These are phyloP conservation scores for Oscheius myriophilus DNA, from an alignment of 2,888 invertebrate genomes.

Conservation along the genomic window DNA sequence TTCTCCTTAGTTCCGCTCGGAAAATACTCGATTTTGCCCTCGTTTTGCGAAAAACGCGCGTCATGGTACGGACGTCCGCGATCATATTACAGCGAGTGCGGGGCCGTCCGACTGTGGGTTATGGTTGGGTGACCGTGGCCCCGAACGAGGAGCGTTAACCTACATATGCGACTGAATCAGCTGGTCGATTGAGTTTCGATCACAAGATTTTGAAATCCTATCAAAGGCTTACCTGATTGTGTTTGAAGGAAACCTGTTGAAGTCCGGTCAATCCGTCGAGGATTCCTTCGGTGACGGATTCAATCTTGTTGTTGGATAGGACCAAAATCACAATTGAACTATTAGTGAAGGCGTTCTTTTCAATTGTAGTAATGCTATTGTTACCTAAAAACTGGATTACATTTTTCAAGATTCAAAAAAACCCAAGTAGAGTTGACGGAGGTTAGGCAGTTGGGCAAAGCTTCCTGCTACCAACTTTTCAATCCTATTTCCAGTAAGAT, in stretches of 20 bases:
- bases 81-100: constrained; percentile 24
- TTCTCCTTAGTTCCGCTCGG: neutral
- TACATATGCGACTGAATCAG: constrained; percentile 20
- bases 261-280: constrained; percentile 59
- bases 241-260: constrained; percentile 69
- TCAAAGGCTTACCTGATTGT: constrained; percentile 61
- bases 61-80: constrained; percentile 12
- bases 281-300: constrained; percentile 52
- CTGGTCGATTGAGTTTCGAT: constrained; percentile 16
- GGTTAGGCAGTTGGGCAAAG: constrained; percentile 57
- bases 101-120: constrained; percentile 17
- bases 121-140: constrained; percentile 27
- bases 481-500: constrained; percentile 59
- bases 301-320: constrained; percentile 61
- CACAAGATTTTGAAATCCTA: neutral
- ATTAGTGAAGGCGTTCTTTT: constrained; percentile 64
- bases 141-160: constrained; percentile 28
- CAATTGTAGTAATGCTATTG: constrained; percentile 40
- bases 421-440: constrained; percentile 68
- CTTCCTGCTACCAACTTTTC: constrained; percentile 41
- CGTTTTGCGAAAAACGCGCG: constrained; percentile 18
- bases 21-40: constrained; percentile 8
- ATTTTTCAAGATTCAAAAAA: constrained; percentile 25
- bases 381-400: constrained; percentile 17
- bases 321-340: constrained; percentile 65